Percentiles rank a stretch among this genome's conserved stretches.
These are phyloP conservation scores for Prionace glauca DNA, from an alignment of 2,797 vertebrate genomes.

Conservation along the genomic window DNA sequence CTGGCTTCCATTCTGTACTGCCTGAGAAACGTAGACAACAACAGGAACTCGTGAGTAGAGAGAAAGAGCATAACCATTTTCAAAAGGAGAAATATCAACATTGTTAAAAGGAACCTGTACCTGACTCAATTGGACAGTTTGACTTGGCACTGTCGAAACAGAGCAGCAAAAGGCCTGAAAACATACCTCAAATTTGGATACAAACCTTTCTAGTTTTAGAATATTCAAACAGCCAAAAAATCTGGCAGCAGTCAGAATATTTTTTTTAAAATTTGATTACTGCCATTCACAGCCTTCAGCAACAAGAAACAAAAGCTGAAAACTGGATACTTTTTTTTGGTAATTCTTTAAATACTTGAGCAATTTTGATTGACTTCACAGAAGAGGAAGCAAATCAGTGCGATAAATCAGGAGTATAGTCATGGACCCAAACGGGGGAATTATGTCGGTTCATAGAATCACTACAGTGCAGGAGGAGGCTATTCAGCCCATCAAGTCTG, in stretches of 20 bases:
- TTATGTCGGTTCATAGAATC: neutral
- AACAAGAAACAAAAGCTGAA: neutral
- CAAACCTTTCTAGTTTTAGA: neutral
- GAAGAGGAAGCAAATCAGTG: neutral
- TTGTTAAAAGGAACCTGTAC: neutral
- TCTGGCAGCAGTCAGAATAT: neutral
- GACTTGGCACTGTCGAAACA: neutral
- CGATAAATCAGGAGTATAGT: too few relatives aligned
- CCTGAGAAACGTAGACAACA: neutral
- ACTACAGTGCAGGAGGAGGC: too few relatives aligned
- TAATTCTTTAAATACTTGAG: neutral
- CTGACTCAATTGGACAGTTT: neutral
- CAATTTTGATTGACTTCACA: neutral
- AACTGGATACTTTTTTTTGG: neutral
- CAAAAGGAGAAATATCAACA: neutral
- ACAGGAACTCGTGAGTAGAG: neutral
- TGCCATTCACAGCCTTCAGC: neutral
- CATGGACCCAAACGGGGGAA: neutral
- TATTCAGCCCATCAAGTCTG: too few relatives aligned
- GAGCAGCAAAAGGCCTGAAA: neutral
- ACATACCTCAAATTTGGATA: too few relatives aligned
- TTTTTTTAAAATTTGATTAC: neutral
- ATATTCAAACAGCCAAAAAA: neutral
- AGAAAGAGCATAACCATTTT: neutral
- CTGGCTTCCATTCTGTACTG: neutral